Conservation (phyloP, 2,113 vertebrate genomes). For the Hippopotamus amphibius region DNA sequence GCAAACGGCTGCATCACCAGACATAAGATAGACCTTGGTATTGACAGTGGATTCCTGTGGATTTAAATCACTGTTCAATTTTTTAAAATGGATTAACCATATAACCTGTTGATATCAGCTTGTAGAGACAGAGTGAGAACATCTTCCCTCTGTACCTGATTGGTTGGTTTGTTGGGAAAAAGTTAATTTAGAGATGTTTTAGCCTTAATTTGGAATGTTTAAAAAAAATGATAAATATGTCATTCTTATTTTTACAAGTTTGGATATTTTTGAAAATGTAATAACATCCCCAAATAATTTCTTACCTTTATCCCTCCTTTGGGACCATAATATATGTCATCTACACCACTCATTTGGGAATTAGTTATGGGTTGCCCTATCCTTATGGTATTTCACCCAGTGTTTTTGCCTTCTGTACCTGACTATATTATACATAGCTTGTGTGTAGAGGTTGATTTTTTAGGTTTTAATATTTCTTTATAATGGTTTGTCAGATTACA, state of each 20-base stretch:
- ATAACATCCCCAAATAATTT: slow-evolving; percentile 11
- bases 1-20: not conserved
- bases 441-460: not conserved
- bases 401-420: slow-evolving; percentile 16
- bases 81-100: not conserved
- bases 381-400: not conserved
- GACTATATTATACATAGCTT: not conserved
- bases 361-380: not conserved
- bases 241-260: slow-evolving; percentile 26
- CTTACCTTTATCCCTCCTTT: not conserved
- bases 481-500: not conserved
- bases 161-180: not conserved
- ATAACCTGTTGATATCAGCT: not conserved
- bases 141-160: slow-evolving; percentile 50
- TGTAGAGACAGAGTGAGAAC: not conserved
- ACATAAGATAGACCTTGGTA: not conserved
- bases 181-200: not conserved
- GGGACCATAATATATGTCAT: not conserved
- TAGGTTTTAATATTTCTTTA: slow-evolving; percentile 48
- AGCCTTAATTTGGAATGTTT: not conserved
- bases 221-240: not conserved
- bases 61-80: slow-evolving; percentile 35
- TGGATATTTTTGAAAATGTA: slow-evolving; percentile 29
- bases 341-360: not conserved
- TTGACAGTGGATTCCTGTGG: not conserved